These are phyloP conservation scores for Lasiurus borealis DNA, from an alignment of 2,113 vertebrate species.

Conservation along the genomic window DNA sequence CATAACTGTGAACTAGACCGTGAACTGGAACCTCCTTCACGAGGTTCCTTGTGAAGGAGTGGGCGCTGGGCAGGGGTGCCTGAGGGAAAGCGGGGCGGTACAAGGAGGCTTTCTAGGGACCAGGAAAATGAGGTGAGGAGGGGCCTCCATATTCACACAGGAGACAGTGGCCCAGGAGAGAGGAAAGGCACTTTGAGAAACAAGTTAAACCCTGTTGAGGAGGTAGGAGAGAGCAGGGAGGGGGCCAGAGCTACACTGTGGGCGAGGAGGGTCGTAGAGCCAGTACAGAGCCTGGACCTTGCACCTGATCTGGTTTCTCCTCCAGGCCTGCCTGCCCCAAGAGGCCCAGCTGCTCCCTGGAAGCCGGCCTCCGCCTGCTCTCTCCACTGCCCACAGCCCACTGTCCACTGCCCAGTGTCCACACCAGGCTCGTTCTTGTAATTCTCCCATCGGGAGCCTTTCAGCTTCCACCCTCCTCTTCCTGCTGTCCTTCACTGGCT, in stretches of 20 bases:
- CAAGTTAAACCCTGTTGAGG: background rate
- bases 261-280: rapidly evolving
- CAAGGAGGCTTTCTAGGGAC: background rate
- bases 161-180: background rate
- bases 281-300: background rate
- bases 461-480: background rate
- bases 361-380: rapidly evolving
- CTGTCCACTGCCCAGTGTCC: background rate
- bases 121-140: background rate
- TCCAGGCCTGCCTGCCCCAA: background rate
- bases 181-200: background rate
- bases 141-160: rapidly evolving
- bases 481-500: background rate
- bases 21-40: background rate
- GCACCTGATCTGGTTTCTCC: background rate
- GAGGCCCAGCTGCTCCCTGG: background rate
- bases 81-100: too few relatives aligned
- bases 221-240: background rate
- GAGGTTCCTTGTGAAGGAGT: background rate
- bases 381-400: background rate
- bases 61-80: background rate
- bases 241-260: rapidly evolving
- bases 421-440: rapidly evolving
- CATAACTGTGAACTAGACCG: background rate
- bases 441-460: too few relatives aligned